Evolutionary conservation across 2,113 vertebrate genomes (phyloP).

Genomic region (Sprattus sprattus): DNA sequence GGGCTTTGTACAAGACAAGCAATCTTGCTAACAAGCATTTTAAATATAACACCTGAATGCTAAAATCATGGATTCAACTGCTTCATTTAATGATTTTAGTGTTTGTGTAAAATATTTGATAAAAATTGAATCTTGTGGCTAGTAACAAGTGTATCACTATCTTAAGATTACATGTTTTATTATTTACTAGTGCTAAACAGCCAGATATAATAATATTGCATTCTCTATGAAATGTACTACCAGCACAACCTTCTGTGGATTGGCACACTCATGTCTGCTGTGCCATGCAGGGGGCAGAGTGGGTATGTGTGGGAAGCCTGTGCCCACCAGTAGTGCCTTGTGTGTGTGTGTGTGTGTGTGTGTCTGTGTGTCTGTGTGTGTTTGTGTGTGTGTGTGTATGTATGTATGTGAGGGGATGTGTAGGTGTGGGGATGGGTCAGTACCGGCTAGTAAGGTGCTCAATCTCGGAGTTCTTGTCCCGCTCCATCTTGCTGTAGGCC

Average conservation of each 20-base stretch:
- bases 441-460: conserved; percentile 88
- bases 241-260: not conserved
- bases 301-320: not conserved
- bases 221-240: not conserved
- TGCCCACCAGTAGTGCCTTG: not conserved
- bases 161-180: not conserved
- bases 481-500: conserved; percentile 82
- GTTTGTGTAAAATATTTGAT: too few species aligned
- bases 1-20: not conserved
- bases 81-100: not conserved
- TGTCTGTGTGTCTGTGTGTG: not conserved
- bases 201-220: not conserved
- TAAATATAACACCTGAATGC: not conserved
- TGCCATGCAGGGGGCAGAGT: not conserved
- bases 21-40: not conserved
- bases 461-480: conserved; percentile 85
- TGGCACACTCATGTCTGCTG: not conserved
- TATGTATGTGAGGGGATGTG: not conserved
- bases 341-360: not conserved
- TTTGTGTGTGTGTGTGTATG: conserved; percentile 3
- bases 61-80: not conserved
- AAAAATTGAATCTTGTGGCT: too few species aligned
- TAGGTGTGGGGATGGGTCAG: conserved; percentile 1
- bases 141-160: not conserved
- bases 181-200: not conserved